Evolutionary conservation across 2,113 vertebrate genomes (phyloP).

Genomic region (Carettochelys insculpta): DNA sequence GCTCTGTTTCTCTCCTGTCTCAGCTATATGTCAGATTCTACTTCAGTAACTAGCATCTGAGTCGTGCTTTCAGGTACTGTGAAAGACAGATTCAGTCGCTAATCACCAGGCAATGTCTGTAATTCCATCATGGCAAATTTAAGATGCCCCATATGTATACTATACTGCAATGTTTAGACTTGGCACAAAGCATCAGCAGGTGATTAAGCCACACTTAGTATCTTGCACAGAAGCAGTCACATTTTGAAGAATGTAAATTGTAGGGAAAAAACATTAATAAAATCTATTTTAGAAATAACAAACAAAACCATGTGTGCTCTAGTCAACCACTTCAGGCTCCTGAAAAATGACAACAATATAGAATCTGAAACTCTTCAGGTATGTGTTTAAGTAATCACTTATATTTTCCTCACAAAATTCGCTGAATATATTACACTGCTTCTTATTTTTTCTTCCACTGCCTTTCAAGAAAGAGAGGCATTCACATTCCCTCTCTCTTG

Average conservation of each 20-base stretch:
- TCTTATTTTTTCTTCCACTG: background rate
- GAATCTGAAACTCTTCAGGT: slow-evolving; percentile 13
- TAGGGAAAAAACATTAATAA: slow-evolving; percentile 64
- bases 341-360: slow-evolving; percentile 24
- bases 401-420: background rate
- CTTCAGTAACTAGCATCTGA: slow-evolving; percentile 48
- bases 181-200: slow-evolving; percentile 67
- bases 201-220: slow-evolving; percentile 70
- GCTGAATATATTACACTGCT: background rate
- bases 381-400: slow-evolving; percentile 10
- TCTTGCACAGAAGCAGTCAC: slow-evolving; percentile 65
- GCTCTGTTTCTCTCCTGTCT: background rate
- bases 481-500: background rate
- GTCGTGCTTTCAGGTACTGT: slow-evolving; percentile 56
- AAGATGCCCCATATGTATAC: slow-evolving; percentile 32
- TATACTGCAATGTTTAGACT: slow-evolving; percentile 53
- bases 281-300: slow-evolving; percentile 70
- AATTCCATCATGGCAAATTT: slow-evolving; percentile 52
- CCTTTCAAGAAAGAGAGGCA: background rate
- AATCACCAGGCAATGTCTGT: slow-evolving; percentile 40
- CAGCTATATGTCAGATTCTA: slow-evolving; percentile 15
- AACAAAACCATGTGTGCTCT: slow-evolving; percentile 47
- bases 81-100: slow-evolving; percentile 59
- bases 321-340: slow-evolving; percentile 26
- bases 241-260: slow-evolving; percentile 67